Percentiles rank a stretch among this genome's conserved stretches.
Conservation (phyloP, 2,797 vertebrate genomes). For the Gouania willdenowi region DNA sequence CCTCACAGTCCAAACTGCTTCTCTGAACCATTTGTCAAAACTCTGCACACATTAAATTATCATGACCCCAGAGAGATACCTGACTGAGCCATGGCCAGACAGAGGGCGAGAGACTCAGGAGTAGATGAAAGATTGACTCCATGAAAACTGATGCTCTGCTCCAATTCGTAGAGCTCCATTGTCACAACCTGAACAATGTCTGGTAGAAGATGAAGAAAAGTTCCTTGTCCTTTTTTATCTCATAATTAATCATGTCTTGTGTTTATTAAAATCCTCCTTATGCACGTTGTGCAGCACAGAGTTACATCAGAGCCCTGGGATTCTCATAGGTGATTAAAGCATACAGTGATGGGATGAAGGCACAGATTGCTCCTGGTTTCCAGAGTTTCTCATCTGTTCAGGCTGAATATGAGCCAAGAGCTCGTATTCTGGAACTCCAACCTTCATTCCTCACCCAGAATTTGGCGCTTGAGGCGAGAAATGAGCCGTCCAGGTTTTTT, state of each 20-base stretch:
- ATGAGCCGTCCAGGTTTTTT: too few relatives aligned
- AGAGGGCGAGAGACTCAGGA: slow-evolving; percentile 24
- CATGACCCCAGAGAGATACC: slow-evolving; percentile 52
- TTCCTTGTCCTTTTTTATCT: too few relatives aligned
- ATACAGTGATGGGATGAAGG: slow-evolving; percentile 21
- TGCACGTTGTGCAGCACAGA: too few relatives aligned
- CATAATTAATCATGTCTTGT: too few relatives aligned
- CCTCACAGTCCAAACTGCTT: slow-evolving; percentile 33
- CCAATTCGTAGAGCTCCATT: slow-evolving; percentile 26
- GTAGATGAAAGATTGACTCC: slow-evolving; percentile 53
- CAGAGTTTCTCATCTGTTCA: slow-evolving; percentile 20
- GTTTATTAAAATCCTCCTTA: too few relatives aligned
- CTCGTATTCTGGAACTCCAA: too few relatives aligned
- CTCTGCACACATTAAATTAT: slow-evolving; percentile 63
- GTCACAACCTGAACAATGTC: slow-evolving; percentile 26
- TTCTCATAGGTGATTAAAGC: slow-evolving; percentile 38
- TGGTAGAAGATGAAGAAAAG: slow-evolving; percentile 14
- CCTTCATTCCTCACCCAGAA: too few relatives aligned
- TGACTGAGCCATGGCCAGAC: slow-evolving; percentile 32
- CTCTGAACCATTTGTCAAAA: slow-evolving; percentile 66
- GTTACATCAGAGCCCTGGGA: slow-evolving; percentile 23
- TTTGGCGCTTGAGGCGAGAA: too few relatives aligned
- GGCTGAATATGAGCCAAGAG: slow-evolving; percentile 28
- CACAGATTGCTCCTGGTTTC: slow-evolving; percentile 19
- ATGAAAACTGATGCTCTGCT: slow-evolving; percentile 23